Base-by-base conservation (phyloP, 2,113 vertebrate genomes). In the Amazona guildingii region DNA sequence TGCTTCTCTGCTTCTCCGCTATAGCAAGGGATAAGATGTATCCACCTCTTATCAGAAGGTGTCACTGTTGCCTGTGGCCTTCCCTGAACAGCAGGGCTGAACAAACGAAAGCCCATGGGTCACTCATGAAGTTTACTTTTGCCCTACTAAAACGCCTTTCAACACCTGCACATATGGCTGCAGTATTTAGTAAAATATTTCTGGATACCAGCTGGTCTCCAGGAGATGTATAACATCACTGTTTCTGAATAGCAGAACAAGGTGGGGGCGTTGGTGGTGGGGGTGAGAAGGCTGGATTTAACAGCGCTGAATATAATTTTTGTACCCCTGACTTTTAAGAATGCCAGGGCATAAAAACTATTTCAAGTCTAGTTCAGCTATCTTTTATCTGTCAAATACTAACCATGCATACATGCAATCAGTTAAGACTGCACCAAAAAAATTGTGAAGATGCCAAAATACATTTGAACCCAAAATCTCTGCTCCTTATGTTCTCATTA, bases 11-110 rank as follows among this genome's bases (percentile, higher is more conserved):
- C 72, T 39, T 39, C 31, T 54, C 41, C 10, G 43, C 59, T 64
- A 25, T 2, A 61, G 46, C 48, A 39, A 73, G 63, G 74, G 29
- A 59, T 78, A 7, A 63, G 55, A 83, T 70, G 77, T 88, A 51
- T 20, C 10, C 33, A 14, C 2, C 37, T 89, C 61, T 63, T 54
- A 92, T 93, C 96, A 96, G 86, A 90, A 93, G 88, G 52, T 92
- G 92, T 97, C 88, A 94, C 72, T 90, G 74, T 90, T 94, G 89
- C 55, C 90, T 37, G 73, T 96, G 86, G 72, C 67, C 94, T 83
- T 61, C 39, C 29, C 35, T 31, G 64, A 29, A 41, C 61, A 77
- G 25, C 64, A 54, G 59, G 21, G 54, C 64, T 77, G 84, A 91
- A 37, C 33, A 46, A 81, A 67, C 3, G 6, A 61, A 87, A 93